phyloP scores from a whole-genome alignment of 37 sponge, comb jelly and placozoan genomes.

The Eunapius fragilis region DNA sequence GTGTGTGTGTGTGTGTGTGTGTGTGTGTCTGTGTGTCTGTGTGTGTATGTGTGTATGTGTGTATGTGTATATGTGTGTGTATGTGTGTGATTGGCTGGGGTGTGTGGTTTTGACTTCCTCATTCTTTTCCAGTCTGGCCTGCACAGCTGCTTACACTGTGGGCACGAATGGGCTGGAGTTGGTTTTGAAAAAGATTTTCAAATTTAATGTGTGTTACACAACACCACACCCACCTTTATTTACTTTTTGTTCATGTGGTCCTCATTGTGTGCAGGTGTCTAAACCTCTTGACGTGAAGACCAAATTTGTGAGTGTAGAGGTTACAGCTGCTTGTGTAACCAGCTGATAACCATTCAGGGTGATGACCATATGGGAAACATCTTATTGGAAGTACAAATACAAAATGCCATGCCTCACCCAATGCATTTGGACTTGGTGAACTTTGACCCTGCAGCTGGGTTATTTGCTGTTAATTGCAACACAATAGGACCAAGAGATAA shows the following conservation, averaged over 20 bases:
- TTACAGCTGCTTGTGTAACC: neutral
- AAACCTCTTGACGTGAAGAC: conserved; percentile 95
- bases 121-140: conserved; percentile 49
- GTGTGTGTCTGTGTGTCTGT: neutral
- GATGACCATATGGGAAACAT: conserved; percentile 67
- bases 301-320: conserved; percentile 44
- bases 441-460: conserved; percentile 72
- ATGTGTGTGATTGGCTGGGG: conserved; percentile 5
- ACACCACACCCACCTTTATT: neutral
- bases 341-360: neutral
- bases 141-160: conserved; percentile 76
- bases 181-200: conserved; percentile 78
- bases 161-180: conserved; percentile 71
- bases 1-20: conserved; percentile 12
- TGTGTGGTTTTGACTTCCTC: neutral
- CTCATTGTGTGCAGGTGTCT: conserved; percentile 43
- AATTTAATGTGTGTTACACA: conserved; percentile 52
- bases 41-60: conserved; percentile 4
- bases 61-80: neutral
- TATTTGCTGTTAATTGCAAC: conserved; percentile 58
- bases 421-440: conserved; percentile 77
- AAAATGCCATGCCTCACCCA: conserved; percentile 77
- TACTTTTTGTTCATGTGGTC: neutral
- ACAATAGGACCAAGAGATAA: neutral
- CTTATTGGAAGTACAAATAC: conserved; percentile 82